Conservation (phyloP, 2,797 vertebrate genomes). For the Manis crassicaudata region DNA sequence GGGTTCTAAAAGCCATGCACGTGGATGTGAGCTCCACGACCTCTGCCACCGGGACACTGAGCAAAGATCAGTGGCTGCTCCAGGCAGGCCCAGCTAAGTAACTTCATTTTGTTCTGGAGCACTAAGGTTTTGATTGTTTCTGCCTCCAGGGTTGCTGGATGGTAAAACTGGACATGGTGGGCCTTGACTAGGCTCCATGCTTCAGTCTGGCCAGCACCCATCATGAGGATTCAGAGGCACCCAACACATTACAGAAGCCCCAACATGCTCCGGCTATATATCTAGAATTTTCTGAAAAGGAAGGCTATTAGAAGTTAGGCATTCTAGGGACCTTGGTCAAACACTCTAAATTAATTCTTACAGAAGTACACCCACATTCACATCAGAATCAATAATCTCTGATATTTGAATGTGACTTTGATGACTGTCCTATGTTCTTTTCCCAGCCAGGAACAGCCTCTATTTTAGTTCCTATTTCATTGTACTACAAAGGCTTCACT, state of each 20-base stretch:
- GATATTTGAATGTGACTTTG: not conserved
- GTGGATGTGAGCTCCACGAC: not conserved
- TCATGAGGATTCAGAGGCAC: not conserved
- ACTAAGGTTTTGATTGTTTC: not conserved
- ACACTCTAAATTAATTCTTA: not conserved
- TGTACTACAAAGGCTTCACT: not conserved
- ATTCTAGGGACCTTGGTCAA: not conserved
- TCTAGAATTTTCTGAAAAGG: not conserved
- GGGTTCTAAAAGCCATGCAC: not conserved
- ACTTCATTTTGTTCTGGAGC: not conserved
- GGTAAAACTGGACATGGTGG: not conserved
- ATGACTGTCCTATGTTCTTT: not conserved
- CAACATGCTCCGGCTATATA: accelerated
- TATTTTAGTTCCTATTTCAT: not conserved
- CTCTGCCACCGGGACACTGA: not conserved
- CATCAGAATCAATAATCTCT: not conserved
- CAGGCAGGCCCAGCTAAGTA: not conserved
- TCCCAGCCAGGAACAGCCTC: not conserved
- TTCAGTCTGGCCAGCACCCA: not conserved
- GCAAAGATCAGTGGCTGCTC: no score
- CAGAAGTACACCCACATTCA: not conserved
- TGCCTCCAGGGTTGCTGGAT: not conserved
- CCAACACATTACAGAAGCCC: no score
- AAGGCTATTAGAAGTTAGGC: not conserved
- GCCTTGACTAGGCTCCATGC: not conserved